Evolutionary conservation across 2,888 invertebrate genomes (phyloP), one percentile per base, ranked within the genome.

Genomic region (Amaurobius ferox): DNA sequence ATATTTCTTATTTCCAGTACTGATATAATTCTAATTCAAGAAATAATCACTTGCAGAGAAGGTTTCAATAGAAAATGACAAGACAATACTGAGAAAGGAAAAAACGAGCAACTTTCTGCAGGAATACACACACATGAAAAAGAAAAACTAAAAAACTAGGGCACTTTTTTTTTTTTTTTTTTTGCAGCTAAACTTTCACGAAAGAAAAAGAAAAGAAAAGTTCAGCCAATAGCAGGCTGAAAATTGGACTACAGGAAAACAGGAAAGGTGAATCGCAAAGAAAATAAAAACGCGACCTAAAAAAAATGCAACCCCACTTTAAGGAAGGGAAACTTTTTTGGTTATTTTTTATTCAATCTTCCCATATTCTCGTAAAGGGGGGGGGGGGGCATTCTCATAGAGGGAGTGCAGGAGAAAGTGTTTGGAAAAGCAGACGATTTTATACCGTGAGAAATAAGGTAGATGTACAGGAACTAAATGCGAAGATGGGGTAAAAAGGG

Each of bases 361-460:
- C 55, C 55, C 16, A 3, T 6, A 23, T 44, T 23, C 23, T 23
- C 23, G 19, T 55, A 5, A 16, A 55, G 55, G 23, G 55, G 7
- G 16, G 23, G 55, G 19, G 6, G 19, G 23, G 11, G 55, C 55
- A 55, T 55, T 55, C 55, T 23, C 55, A 55, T 55, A 55, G 55
- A 23, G 44, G n/a, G 23, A 11, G 55, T 55, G 55, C 55, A 23
- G 16, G 55, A 23, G 80, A 80, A 80, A 80, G 80, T 80, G 80
- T 80, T 55, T 55, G 55, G 16, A 55, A 55, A 55, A 9, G 44
- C 19, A 7, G 19, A 13, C 35, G 61, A 73, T 80, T 80, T 61
- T 61, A 72, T 73, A 80, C 73, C 80, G 80, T 80, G 80, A 80
- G 79, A 79, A 64, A 73, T 35, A 73, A 80, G 80, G 80, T 73